These are phyloP conservation scores for Perognathus longimembris DNA, from an alignment of 2,113 vertebrate species.

Conservation along the genomic window DNA sequence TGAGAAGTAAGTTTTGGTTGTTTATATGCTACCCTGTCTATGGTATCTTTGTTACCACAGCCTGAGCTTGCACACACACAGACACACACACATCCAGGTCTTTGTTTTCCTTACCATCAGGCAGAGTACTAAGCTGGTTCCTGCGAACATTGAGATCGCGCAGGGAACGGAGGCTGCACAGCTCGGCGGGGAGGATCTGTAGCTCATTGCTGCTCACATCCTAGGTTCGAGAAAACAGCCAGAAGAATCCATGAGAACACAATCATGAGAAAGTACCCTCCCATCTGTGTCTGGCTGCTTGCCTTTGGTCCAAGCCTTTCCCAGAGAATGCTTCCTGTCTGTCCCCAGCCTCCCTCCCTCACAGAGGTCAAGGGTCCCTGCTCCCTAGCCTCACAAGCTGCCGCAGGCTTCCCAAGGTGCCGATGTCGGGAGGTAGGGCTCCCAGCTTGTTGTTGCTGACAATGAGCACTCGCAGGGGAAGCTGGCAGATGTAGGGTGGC, in stretches of 20 bases:
- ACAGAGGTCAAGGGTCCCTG: neutral
- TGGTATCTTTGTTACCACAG: neutral
- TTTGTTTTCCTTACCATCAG: conserved; percentile 87
- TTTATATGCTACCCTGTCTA: neutral
- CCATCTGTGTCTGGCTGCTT: neutral
- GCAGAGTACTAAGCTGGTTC: conserved; percentile 91
- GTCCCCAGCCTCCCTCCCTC: neutral
- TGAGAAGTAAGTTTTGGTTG: neutral
- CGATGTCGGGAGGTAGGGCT: conserved; percentile 88
- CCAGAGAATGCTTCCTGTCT: neutral
- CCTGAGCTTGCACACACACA: neutral
- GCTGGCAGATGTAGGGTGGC: conserved; percentile 92
- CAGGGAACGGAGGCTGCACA: conserved; percentile 90
- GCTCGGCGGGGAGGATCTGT: conserved; percentile 89
- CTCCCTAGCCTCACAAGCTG: conserved; percentile 89
- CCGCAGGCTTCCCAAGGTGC: conserved; percentile 89
- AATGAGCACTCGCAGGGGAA: conserved; percentile 94
- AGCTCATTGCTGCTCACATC: conserved; percentile 95
- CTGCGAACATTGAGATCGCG: conserved; percentile 93
- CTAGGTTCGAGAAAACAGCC: conserved; percentile 72
- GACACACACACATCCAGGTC: neutral
- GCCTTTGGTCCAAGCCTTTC: neutral
- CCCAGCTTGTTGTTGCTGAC: conserved; percentile 95
- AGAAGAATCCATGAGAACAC: neutral
- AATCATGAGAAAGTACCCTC: neutral